phyloP scores from a whole-genome alignment of 2,797 vertebrate genomes.

The Pelobates cultripes region DNA sequence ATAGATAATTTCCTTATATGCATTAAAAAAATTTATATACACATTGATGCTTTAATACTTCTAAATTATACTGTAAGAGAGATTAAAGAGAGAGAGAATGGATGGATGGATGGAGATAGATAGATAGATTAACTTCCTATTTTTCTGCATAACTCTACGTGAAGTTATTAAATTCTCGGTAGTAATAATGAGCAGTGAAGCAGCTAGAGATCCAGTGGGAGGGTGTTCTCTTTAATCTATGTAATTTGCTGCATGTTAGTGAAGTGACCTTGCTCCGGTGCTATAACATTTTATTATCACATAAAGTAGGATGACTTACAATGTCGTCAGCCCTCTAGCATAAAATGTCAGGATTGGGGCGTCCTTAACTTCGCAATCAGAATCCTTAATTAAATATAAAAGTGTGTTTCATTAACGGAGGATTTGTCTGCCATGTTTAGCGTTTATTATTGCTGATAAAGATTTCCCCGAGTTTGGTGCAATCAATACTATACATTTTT shows the following conservation, averaged over 20 bases:
- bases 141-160: not conserved
- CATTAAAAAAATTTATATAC: no score
- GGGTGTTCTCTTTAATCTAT: slow-evolving; percentile 49
- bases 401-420: slow-evolving; percentile 10
- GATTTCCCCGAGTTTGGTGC: not conserved
- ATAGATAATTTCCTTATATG: no score
- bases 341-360: slow-evolving; percentile 49
- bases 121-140: no score
- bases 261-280: slow-evolving; percentile 69
- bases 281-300: slow-evolving; percentile 76
- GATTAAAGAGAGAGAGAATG: no score
- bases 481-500: slow-evolving; percentile 3
- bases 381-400: slow-evolving; percentile 46
- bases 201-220: slow-evolving; percentile 46
- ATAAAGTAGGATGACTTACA: slow-evolving; percentile 75
- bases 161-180: slow-evolving; percentile 39
- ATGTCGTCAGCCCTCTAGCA: slow-evolving; percentile 62
- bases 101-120: no score
- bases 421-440: not conserved
- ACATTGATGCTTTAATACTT: no score
- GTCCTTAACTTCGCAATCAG: slow-evolving; percentile 50
- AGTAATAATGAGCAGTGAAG: slow-evolving; percentile 49
- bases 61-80: no score
- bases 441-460: not conserved
- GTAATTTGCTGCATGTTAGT: slow-evolving; percentile 53